Evolutionary conservation across 2,888 invertebrate genomes (phyloP).

Genomic region (Sisyra terminalis): DNA sequence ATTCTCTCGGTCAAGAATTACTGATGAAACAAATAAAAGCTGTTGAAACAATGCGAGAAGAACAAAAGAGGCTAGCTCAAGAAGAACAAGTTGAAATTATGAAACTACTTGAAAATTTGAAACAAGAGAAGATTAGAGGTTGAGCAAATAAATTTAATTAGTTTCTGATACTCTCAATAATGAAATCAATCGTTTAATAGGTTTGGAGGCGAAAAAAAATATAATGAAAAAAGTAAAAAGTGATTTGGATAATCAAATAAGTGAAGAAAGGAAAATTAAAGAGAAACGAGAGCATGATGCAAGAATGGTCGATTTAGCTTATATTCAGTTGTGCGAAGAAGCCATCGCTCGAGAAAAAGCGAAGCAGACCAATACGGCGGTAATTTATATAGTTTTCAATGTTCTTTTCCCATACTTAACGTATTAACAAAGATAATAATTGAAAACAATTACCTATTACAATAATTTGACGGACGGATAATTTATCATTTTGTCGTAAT

Average conservation of each 20-base stretch:
- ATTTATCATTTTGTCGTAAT: too few relatives aligned
- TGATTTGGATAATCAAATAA: constrained; percentile 17
- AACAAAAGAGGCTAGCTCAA: not conserved
- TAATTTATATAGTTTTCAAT: not conserved
- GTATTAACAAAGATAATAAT: too few relatives aligned
- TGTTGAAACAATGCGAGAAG: constrained; percentile 14
- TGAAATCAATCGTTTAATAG: constrained; percentile 14
- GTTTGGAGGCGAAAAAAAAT: constrained; percentile 18
- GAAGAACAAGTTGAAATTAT: constrained; percentile 2
- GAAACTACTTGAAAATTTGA: not conserved
- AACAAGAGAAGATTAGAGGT: constrained; percentile 4
- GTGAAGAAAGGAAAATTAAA: constrained; percentile 17
- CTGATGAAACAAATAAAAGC: constrained; percentile 23
- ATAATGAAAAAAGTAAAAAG: constrained; percentile 17
- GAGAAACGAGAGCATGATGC: constrained; percentile 21
- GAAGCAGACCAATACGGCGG: not conserved
- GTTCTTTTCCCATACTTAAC: too few relatives aligned
- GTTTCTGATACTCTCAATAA: constrained; percentile 10
- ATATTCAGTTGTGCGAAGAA: constrained; percentile 15
- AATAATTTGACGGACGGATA: too few relatives aligned
- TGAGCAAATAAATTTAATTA: not conserved
- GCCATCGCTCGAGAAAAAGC: constrained; percentile 21
- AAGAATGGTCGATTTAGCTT: constrained; percentile 14
- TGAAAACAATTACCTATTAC: too few relatives aligned
- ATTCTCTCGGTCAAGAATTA: constrained; percentile 23